Percentiles rank a stretch among this genome's conserved stretches.
Conservation (phyloP, 1,140 invertebrate genomes). For the Cyrtorhinus lividipennis region DNA sequence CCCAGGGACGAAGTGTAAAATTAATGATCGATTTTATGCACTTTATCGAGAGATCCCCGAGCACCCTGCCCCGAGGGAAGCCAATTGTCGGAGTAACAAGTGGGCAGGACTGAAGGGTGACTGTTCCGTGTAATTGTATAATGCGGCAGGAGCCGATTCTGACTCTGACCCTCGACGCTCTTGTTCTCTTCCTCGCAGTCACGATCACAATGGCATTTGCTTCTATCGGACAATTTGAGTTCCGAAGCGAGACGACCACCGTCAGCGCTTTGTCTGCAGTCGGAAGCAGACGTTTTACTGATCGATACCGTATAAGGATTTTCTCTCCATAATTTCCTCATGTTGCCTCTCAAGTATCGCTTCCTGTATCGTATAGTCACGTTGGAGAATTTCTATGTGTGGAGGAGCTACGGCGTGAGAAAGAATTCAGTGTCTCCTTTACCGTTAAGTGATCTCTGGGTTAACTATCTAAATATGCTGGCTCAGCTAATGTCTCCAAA, state of each 20-base stretch:
- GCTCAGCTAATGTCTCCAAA: too few species aligned
- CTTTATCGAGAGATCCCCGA: neutral
- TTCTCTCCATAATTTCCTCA: too few species aligned
- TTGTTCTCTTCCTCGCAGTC: too few species aligned
- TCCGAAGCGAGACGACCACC: neutral
- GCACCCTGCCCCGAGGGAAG: neutral
- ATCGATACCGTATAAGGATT: too few species aligned
- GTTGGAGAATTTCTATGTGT: too few species aligned
- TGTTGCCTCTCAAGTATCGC: too few species aligned
- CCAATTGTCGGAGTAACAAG: slow-evolving; percentile 8
- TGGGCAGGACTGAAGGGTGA: neutral
- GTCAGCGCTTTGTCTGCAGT: neutral
- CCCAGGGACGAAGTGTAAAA: neutral
- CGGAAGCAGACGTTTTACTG: neutral
- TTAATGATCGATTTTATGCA: neutral
- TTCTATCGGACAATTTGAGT: neutral
- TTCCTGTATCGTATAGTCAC: too few species aligned
- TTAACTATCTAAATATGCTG: too few species aligned
- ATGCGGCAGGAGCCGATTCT: slow-evolving; percentile 1
- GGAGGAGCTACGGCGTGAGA: too few species aligned
- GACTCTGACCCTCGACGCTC: neutral
- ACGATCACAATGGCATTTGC: neutral
- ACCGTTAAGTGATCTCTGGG: too few species aligned
- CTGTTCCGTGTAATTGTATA: slow-evolving; percentile 2
- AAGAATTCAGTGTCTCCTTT: too few species aligned